These are phyloP conservation scores for Callocephalon fimbriatum DNA, from an alignment of 2,113 vertebrate genomes.

Conservation along the genomic window DNA sequence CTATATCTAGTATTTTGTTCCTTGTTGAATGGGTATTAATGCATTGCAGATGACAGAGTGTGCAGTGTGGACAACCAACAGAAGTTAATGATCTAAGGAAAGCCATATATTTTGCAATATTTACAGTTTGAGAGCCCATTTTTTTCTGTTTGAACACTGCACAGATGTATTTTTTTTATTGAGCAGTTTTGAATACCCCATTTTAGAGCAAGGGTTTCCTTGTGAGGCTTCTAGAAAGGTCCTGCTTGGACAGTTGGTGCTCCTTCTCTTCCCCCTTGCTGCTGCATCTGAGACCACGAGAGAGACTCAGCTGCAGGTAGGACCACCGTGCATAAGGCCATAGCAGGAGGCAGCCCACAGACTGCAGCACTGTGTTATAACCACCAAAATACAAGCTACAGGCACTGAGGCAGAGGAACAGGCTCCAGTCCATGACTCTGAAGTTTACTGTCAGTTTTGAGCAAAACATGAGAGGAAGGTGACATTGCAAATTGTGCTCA, in stretches of 20 bases:
- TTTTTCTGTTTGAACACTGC: neutral
- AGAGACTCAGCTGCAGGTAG: neutral
- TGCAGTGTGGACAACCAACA: neutral
- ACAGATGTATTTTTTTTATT: neutral
- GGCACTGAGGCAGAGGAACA: neutral
- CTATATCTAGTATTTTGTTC: neutral
- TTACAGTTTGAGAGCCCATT: neutral
- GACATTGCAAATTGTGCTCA: neutral
- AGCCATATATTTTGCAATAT: neutral
- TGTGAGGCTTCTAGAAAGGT: neutral
- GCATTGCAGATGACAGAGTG: neutral
- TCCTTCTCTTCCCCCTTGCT: neutral
- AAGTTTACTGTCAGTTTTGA: neutral
- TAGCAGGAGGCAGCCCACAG: neutral
- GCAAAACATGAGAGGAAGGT: neutral
- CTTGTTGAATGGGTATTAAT: neutral
- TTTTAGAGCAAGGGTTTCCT: neutral
- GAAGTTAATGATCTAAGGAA: neutral
- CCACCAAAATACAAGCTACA: neutral
- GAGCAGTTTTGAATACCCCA: neutral
- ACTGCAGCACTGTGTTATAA: neutral
- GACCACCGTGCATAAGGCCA: neutral
- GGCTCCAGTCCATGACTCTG: neutral
- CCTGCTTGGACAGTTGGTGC: neutral
- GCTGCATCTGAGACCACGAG: neutral